Percentiles rank a stretch among this genome's conserved stretches.
phyloP scores from a whole-genome alignment of 2,113 vertebrate genomes.

The Gopherus flavomarginatus region DNA sequence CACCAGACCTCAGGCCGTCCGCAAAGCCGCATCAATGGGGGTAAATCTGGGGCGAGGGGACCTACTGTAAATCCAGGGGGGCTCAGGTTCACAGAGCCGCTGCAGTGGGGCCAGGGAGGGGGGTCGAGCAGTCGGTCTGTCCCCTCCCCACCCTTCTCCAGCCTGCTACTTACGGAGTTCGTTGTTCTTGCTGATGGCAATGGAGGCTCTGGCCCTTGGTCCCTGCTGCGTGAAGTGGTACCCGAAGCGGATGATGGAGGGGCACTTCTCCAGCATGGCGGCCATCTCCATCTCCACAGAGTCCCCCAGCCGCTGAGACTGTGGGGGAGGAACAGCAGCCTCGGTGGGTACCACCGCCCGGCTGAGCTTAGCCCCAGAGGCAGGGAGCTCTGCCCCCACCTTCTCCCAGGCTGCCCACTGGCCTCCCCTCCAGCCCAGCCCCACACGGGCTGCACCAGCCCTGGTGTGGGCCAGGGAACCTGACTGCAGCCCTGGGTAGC shows the following conservation, averaged over 20 bases:
- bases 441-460: background rate
- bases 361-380: rapidly evolving
- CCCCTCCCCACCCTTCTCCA: background rate
- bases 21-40: background rate
- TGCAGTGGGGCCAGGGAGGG: background rate
- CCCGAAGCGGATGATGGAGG: constrained; percentile 89
- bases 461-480: background rate
- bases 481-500: background rate
- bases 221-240: constrained; percentile 98
- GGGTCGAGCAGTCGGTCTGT: background rate
- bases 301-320: constrained; percentile 93
- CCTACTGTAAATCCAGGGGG: background rate
- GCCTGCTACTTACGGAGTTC: constrained; percentile 86
- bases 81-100: background rate
- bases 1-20: rapidly evolving
- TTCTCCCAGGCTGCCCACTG: background rate
- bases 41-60: background rate
- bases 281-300: constrained; percentile 97
- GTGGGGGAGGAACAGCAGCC: rapidly evolving
- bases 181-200: constrained; percentile 93
- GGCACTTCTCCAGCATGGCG: constrained; percentile 91
- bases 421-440: background rate
- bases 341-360: rapidly evolving
- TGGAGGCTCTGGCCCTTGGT: constrained; percentile 90
- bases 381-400: background rate